Conservation (phyloP, 2,888 invertebrate genomes). For the Lycia hirtaria region DNA sequence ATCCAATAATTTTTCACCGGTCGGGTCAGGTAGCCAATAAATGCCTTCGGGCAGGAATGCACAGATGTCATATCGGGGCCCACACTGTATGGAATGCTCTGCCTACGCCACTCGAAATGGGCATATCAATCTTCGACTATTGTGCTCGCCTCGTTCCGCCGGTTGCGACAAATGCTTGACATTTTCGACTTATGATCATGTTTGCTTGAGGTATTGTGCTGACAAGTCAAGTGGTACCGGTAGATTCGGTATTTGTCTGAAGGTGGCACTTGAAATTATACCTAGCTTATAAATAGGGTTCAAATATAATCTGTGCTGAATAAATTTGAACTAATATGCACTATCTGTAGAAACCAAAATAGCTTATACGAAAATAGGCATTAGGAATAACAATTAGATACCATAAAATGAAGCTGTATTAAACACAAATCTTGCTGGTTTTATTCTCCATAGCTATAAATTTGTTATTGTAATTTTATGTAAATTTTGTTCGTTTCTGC, state of each 20-base stretch:
- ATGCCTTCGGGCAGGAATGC: constrained; percentile 36
- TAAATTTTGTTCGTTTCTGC: too few relatives aligned
- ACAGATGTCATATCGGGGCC: constrained; percentile 64
- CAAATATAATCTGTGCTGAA: too few relatives aligned
- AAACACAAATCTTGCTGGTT: too few relatives aligned
- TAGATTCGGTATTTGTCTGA: neutral
- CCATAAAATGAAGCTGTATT: too few relatives aligned
- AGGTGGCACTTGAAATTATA: neutral
- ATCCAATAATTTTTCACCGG: constrained; percentile 26
- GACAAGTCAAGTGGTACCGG: constrained; percentile 19
- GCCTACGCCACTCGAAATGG: constrained; percentile 62
- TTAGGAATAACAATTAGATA: too few relatives aligned
- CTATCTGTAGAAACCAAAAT: too few relatives aligned
- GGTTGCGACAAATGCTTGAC: constrained; percentile 42
- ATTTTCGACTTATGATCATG: constrained; percentile 41
- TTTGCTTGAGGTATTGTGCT: constrained; percentile 25
- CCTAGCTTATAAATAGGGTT: neutral
- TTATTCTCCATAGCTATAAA: too few relatives aligned
- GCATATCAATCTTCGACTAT: constrained; percentile 56
- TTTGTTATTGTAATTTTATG: too few relatives aligned
- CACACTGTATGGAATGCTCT: constrained; percentile 68
- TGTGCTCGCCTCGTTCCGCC: constrained; percentile 39
- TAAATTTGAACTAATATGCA: too few relatives aligned
- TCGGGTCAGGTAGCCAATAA: constrained; percentile 36
- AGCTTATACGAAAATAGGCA: too few relatives aligned